A percentile compares a stretch with the other conserved stretches of the same genome.
Evolutionary conservation across 2,888 invertebrate species (phyloP).

Genomic region (Tyria jacobaeae): DNA sequence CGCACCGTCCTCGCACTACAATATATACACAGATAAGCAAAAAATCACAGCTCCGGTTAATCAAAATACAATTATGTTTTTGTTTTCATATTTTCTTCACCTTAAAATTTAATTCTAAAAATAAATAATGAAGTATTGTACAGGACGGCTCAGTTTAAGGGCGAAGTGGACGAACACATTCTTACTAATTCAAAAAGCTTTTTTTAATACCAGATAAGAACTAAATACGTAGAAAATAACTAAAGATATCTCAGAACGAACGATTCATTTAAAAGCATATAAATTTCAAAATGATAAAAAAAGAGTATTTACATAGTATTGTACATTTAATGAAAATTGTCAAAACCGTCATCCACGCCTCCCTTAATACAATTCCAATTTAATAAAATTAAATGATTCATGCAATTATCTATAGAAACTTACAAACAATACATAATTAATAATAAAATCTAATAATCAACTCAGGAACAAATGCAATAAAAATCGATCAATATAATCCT

Average conservation of each 20-base stretch:
- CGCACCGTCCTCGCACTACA: slow-evolving; percentile 48
- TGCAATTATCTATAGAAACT: slow-evolving; percentile 73
- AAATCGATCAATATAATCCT: slow-evolving; percentile 79
- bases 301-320: slow-evolving; percentile 44
- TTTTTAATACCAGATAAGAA: neutral
- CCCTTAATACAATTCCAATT: slow-evolving; percentile 67
- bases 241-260: neutral
- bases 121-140: slow-evolving; percentile 85
- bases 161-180: slow-evolving; percentile 66
- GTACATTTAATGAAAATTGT: slow-evolving; percentile 23
- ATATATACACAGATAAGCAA: slow-evolving; percentile 81
- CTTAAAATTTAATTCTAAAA: slow-evolving; percentile 79
- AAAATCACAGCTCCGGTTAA: slow-evolving; percentile 86
- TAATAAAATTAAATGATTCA: slow-evolving; percentile 78
- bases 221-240: neutral
- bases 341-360: slow-evolving; percentile 61
- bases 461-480: slow-evolving; percentile 87
- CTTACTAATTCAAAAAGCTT: slow-evolving; percentile 20
- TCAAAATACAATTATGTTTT: slow-evolving; percentile 83
- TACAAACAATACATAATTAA: slow-evolving; percentile 75
- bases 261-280: neutral
- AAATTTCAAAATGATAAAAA: slow-evolving; percentile 38
- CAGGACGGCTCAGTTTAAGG: slow-evolving; percentile 76
- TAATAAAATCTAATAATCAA: slow-evolving; percentile 85
- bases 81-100: slow-evolving; percentile 73